A percentile compares a stretch with the other conserved stretches of the same genome.
phyloP scores from a whole-genome alignment of 1,140 invertebrate genomes.

The Sitobion miscanthi region DNA sequence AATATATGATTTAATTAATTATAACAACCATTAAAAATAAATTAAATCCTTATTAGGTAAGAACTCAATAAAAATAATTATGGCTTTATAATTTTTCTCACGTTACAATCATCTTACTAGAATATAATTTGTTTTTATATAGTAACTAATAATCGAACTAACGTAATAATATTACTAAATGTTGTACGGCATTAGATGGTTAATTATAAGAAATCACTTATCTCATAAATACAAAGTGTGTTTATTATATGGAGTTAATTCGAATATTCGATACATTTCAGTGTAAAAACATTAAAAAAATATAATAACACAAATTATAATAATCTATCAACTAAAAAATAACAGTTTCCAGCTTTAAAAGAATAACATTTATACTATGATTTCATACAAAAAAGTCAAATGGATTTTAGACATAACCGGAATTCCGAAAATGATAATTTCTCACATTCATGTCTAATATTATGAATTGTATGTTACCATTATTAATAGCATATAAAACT shows the following conservation, averaged over 20 bases:
- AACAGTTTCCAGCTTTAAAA: background rate
- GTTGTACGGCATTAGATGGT: background rate
- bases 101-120: background rate
- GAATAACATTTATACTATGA: background rate
- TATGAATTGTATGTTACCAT: background rate
- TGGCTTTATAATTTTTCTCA: background rate
- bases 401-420: background rate
- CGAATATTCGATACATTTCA: background rate
- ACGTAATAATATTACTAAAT: background rate
- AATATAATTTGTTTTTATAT: background rate
- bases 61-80: background rate
- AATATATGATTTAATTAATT: background rate
- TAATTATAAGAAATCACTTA: background rate
- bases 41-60: conserved; percentile 2
- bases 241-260: background rate
- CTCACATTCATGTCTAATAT: background rate
- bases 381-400: background rate
- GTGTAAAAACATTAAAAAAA: background rate
- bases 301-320: background rate
- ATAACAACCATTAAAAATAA: background rate
- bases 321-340: background rate
- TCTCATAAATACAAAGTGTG: background rate
- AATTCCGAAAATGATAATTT: conserved; percentile 16
- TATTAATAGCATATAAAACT: background rate
- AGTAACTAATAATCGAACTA: background rate